Conservation (phyloP, 2,888 invertebrate genomes). For the Laothoe populi region DNA sequence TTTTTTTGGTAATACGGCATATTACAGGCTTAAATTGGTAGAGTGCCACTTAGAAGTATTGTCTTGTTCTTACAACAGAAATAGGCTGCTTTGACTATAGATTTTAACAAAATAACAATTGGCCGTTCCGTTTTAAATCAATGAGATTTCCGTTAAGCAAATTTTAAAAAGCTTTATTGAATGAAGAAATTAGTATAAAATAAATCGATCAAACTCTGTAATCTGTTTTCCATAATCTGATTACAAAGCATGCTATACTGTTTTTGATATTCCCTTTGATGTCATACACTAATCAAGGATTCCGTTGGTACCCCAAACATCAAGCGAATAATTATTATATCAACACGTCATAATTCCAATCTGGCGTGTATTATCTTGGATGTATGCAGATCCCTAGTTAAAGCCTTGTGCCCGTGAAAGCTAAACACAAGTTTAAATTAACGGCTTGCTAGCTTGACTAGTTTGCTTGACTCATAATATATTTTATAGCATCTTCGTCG, state of each 20-base stretch:
- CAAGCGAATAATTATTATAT: neutral
- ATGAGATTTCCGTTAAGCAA: too few relatives aligned
- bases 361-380: neutral
- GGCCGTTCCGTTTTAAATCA: too few relatives aligned
- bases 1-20: too few relatives aligned
- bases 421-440: constrained; percentile 42
- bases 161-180: neutral
- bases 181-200: neutral
- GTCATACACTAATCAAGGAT: neutral
- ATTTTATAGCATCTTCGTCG: constrained; percentile 33
- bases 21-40: too few relatives aligned
- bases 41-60: too few relatives aligned
- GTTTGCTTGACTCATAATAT: constrained; percentile 31
- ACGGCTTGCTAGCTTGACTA: constrained; percentile 34
- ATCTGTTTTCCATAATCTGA: neutral
- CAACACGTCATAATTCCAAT: neutral
- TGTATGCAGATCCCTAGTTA: neutral
- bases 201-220: too few relatives aligned
- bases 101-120: too few relatives aligned
- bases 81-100: too few relatives aligned
- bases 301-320: neutral
- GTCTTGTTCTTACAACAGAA: too few relatives aligned
- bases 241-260: neutral
- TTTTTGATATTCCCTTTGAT: neutral
- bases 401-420: constrained; percentile 32